These are phyloP conservation scores for Lichenostomus cassidix DNA, from an alignment of 2,113 vertebrate species.

Conservation along the genomic window DNA sequence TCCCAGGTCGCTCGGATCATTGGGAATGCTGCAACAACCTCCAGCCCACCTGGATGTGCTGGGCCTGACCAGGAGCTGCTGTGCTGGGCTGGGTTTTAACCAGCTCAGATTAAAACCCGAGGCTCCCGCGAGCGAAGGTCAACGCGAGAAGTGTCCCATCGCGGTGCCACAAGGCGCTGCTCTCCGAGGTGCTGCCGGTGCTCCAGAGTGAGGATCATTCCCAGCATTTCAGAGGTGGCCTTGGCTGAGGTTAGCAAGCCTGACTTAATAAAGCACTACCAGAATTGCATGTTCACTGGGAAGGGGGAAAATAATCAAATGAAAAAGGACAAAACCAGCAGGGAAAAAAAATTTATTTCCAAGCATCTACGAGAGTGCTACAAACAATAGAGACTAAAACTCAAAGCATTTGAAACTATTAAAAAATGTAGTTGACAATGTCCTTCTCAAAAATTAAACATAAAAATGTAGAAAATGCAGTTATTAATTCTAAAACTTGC, in stretches of 20 bases:
- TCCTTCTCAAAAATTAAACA: constrained; percentile 62
- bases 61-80: fast-evolving
- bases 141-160: not conserved
- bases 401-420: constrained; percentile 68
- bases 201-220: not conserved
- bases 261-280: not conserved
- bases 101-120: not conserved
- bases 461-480: constrained; percentile 68
- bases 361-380: constrained; percentile 72
- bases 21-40: not conserved
- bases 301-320: constrained; percentile 53
- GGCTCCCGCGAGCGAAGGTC: not conserved
- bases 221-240: not conserved
- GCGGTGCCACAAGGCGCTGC: not conserved
- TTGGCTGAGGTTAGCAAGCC: not conserved
- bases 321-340: constrained; percentile 74
- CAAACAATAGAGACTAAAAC: constrained; percentile 73
- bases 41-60: not conserved
- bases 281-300: not conserved
- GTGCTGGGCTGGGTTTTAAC: not conserved
- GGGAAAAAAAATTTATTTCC: constrained; percentile 80
- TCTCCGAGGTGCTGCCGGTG: not conserved
- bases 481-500: constrained; percentile 63
- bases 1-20: not conserved
- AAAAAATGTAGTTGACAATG: constrained; percentile 65